phyloP scores from a whole-genome alignment of 1,140 invertebrate genomes.

The Drosophila athabasca region DNA sequence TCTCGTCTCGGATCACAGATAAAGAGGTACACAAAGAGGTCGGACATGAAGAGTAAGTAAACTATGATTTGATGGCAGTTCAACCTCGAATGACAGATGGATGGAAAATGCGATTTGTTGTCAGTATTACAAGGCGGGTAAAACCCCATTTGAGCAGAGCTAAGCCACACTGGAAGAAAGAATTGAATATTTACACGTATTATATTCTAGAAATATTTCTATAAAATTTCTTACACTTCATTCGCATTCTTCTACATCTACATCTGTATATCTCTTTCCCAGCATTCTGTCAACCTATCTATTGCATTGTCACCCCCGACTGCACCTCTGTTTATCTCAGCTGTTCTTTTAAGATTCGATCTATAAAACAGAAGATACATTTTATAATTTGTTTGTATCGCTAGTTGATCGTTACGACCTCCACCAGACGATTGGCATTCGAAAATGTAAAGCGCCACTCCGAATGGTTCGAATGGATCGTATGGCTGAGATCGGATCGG shows the following conservation, averaged over 20 bases:
- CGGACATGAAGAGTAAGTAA: not conserved
- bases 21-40: slow-evolving; percentile 35
- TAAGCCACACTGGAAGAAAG: too few relatives aligned
- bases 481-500: slow-evolving; percentile 10
- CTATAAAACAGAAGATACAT: slow-evolving; percentile 54
- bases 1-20: slow-evolving; percentile 21
- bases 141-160: too few relatives aligned
- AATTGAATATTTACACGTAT: too few relatives aligned
- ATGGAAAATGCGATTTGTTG: too few relatives aligned
- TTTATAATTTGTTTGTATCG: slow-evolving; percentile 77
- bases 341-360: slow-evolving; percentile 31
- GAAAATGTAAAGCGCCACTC: slow-evolving; percentile 57
- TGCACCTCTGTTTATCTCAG: slow-evolving; percentile 21
- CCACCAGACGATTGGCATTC: slow-evolving; percentile 29
- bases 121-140: too few relatives aligned
- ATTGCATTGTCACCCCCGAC: slow-evolving; percentile 42
- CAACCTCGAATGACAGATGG: too few relatives aligned
- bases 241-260: not conserved
- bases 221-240: too few relatives aligned
- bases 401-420: slow-evolving; percentile 53
- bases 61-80: too few relatives aligned
- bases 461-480: slow-evolving; percentile 22
- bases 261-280: not conserved
- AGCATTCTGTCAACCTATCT: slow-evolving; percentile 1
- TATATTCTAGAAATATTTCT: too few relatives aligned